Conservation (phyloP, 2,113 vertebrate species). For the Xyliphius kryptos region DNA sequence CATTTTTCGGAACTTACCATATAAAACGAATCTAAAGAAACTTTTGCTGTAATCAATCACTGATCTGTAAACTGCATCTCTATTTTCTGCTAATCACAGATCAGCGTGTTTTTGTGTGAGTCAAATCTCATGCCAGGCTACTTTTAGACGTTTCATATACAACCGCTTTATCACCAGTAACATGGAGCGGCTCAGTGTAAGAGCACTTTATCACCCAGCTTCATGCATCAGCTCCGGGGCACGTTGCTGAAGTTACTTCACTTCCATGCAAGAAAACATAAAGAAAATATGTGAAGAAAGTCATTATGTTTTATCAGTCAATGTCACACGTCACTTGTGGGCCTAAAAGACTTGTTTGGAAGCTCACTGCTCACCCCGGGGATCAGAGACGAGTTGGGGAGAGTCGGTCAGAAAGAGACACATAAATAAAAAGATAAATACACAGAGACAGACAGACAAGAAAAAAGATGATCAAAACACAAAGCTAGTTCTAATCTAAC, state of each 20-base stretch:
- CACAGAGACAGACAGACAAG: too few relatives aligned
- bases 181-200: neutral
- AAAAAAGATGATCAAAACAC: too few relatives aligned
- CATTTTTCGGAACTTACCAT: too few relatives aligned
- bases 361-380: slow-evolving; percentile 48
- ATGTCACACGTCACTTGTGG: slow-evolving; percentile 17
- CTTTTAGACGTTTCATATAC: neutral
- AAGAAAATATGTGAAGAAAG: slow-evolving; percentile 8
- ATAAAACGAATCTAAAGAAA: too few relatives aligned
- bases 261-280: slow-evolving; percentile 14
- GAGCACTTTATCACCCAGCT: slow-evolving; percentile 23
- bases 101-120: neutral
- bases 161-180: neutral
- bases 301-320: slow-evolving; percentile 16
- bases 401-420: too few relatives aligned
- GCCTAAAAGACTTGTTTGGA: slow-evolving; percentile 48
- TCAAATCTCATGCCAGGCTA: neutral
- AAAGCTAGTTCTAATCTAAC: too few relatives aligned
- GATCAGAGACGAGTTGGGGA: neutral
- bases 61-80: neutral
- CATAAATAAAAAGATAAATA: too few relatives aligned
- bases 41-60: too few relatives aligned
- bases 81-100: neutral
- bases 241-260: slow-evolving; percentile 11
- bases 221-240: slow-evolving; percentile 23